A percentile compares a stretch with the other conserved stretches of the same genome.
phyloP scores from a whole-genome alignment of 2,113 vertebrate species.

The Pelusios castaneus region DNA sequence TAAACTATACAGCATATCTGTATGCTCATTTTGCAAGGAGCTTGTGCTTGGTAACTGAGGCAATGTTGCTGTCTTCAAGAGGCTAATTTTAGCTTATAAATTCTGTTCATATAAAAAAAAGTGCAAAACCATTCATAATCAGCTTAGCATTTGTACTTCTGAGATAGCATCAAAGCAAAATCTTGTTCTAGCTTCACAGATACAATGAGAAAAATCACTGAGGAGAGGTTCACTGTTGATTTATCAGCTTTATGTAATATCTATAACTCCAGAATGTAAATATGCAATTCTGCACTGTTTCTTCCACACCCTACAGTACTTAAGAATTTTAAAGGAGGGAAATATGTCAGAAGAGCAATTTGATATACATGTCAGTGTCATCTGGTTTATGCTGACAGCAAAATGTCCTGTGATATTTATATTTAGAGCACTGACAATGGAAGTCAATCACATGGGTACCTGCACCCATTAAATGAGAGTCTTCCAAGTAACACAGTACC shows the following conservation, averaged over 20 bases:
- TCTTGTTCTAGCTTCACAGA: conserved; percentile 6
- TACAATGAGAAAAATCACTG: background rate
- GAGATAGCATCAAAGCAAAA: conserved; percentile 41
- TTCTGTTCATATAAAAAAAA: conserved; percentile 9
- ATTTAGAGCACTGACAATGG: conserved; percentile 16
- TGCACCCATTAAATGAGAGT: conserved; percentile 47
- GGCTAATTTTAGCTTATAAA: conserved; percentile 36
- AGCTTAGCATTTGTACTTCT: conserved; percentile 25
- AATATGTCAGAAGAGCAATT: background rate
- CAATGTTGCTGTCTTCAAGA: conserved; percentile 1
- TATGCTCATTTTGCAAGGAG: background rate
- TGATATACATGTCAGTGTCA: background rate
- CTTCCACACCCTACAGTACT: fast-evolving
- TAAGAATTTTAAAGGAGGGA: background rate
- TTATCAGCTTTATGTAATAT: background rate
- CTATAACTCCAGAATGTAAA: background rate
- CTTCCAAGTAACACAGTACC: background rate
- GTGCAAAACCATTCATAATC: conserved; percentile 27
- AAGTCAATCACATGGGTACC: background rate
- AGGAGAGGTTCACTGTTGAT: background rate
- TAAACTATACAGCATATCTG: background rate
- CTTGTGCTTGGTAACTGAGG: background rate
- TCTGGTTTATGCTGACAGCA: background rate
- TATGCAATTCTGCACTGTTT: conserved; percentile 5
- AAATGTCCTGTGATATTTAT: conserved; percentile 23